These are phyloP conservation scores for Anableps anableps DNA, from an alignment of 2,797 vertebrate species.

Conservation along the genomic window DNA sequence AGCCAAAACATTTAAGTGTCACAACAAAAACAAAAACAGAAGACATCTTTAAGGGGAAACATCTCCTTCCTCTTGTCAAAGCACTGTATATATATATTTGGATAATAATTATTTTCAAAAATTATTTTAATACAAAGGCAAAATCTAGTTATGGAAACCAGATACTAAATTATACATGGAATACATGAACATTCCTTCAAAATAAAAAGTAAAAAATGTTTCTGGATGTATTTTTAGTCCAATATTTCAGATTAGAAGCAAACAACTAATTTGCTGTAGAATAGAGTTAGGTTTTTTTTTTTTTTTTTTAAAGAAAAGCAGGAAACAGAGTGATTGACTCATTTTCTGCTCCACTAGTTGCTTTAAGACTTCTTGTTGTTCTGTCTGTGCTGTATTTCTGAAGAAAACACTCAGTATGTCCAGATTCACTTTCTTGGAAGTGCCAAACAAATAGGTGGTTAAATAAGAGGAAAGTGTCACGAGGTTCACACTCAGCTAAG, in stretches of 20 bases:
- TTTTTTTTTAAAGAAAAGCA: no score
- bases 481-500: conserved; percentile 31
- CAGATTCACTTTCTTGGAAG: conserved; percentile 33
- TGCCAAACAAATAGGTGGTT: conserved; percentile 17
- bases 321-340: not conserved
- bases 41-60: not conserved
- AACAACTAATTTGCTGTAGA: not conserved
- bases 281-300: not conserved
- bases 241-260: not conserved
- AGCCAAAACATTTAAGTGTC: not conserved
- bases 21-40: not conserved
- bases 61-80: not conserved
- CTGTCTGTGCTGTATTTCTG: conserved; percentile 6
- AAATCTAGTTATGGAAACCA: no score
- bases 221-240: not conserved
- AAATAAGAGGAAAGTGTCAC: conserved; percentile 24
- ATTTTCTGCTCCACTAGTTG: not conserved
- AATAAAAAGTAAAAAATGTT: not conserved
- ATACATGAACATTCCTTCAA: not conserved
- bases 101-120: not conserved
- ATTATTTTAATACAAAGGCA: not conserved
- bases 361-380: not conserved
- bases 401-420: not conserved
- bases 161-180: not conserved
- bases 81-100: no score